Evolutionary conservation across 2,888 invertebrate genomes (phyloP), one percentile per base, ranked within the genome.

Genomic region (Chymomyza caudatula): DNA sequence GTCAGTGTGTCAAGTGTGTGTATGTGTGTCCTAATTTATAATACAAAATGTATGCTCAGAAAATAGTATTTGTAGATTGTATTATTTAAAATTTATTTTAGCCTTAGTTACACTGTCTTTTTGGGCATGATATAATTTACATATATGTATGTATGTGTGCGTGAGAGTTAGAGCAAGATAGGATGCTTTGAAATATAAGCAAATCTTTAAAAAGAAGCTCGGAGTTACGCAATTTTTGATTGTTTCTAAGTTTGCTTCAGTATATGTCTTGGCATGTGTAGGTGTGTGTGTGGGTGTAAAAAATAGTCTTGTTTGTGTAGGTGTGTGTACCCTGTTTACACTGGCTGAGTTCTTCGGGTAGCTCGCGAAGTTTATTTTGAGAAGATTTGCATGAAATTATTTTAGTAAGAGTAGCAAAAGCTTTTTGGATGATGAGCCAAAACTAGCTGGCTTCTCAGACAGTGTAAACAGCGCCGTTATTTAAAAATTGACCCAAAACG

Each of bases 1-100:
- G 22, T 23, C 6, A 51, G 44, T 67, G 60, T 69, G 57, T n/a
- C 47, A 58, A 63, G 73, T 56, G 62, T 56, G 61, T 71, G 58
- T 58, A 15, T 57, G 47, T n/a, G 5, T 58, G 22, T 69, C 15
- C 85, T 70, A 74, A 84, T 37, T 4, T 25, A 37, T 11, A 37
- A 37, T 84, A 85, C 76, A 81, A 81, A 83, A 85, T 78, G 78
- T 74, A 84, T 85, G 86, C 84, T 81, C 84, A 80, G 78, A 85
- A 81, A 81, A 81, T 85, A n/a, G n/a, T n/a, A 85, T 84, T 76
- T 85, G 85, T 73, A 85, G 77, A 75, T 85, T 78, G 6, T 23
- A 29, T 23, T 54, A 29, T 54, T 54, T 37, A 17, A 54, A 25
- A 15, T 25, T 22, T 54, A n/a, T 67, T 80, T 69, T 69, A 85